Conservation (phyloP, 2,113 vertebrate genomes). For the Murina feae region DNA sequence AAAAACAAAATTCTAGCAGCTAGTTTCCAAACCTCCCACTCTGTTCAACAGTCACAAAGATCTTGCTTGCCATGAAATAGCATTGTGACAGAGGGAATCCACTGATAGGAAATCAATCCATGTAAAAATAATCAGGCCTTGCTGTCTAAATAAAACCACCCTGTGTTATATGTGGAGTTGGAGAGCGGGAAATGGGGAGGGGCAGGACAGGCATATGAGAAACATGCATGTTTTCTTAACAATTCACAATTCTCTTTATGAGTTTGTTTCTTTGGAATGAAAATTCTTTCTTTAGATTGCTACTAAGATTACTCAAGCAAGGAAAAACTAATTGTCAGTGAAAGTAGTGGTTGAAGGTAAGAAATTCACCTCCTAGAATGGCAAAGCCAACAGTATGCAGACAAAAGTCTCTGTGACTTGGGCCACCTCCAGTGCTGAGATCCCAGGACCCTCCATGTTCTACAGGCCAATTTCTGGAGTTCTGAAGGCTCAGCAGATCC, state of each 20-base stretch:
- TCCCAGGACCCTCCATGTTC: not conserved
- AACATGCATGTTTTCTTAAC: not conserved
- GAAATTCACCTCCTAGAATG: not conserved
- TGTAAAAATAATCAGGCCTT: not conserved
- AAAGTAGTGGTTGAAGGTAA: not conserved
- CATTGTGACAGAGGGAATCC: not conserved
- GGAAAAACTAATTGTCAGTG: not conserved
- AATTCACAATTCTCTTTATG: not conserved
- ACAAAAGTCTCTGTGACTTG: not conserved
- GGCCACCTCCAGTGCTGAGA: not conserved
- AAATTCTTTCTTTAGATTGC: conserved; percentile 39
- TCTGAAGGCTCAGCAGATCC: not conserved
- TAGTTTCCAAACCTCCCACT: conserved; percentile 70
- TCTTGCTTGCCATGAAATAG: conserved; percentile 62
- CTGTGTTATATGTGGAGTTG: not conserved
- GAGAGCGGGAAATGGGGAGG: not conserved
- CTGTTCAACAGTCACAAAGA: conserved; percentile 68
- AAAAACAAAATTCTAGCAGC: conserved; percentile 69
- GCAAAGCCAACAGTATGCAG: not conserved
- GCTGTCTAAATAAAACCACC: conserved; percentile 35
- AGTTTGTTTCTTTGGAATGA: conserved; percentile 6
- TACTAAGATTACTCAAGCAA: not conserved
- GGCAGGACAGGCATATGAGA: not conserved
- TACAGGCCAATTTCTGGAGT: not conserved
- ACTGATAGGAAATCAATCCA: not conserved